Conservation (phyloP, 37 sponge, comb jelly and placozoan species). For the Theonella swinhoei region DNA sequence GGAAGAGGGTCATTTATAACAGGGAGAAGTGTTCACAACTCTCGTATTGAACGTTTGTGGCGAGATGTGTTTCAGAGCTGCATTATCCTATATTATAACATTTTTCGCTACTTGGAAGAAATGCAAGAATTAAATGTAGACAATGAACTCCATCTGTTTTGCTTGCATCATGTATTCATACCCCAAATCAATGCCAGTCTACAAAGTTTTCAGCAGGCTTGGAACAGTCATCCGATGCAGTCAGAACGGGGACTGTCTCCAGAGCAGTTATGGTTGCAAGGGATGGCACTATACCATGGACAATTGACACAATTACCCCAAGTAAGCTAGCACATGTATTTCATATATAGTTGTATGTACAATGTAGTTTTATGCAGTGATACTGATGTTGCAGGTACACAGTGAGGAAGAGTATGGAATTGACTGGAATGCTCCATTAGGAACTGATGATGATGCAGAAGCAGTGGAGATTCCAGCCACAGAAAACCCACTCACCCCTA, state of each 20-base stretch:
- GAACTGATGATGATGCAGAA: conserved; percentile 19
- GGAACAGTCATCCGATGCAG: conserved; percentile 29
- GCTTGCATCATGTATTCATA: no score
- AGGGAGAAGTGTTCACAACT: conserved; percentile 65
- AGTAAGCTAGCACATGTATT: no score
- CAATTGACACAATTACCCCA: no score
- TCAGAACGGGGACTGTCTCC: conserved; percentile 37
- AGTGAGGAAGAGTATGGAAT: conserved; percentile 30
- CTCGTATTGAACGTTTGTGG: no score
- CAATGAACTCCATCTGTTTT: no score
- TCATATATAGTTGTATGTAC: no score
- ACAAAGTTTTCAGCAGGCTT: conserved; percentile 18
- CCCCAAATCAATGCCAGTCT: no score
- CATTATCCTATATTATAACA: conserved; percentile 23
- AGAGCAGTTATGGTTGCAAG: conserved; percentile 44
- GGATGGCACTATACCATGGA: conserved; percentile 18
- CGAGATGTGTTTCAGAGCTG: conserved; percentile 39
- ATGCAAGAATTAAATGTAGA: conserved; percentile 1
- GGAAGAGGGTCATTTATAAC: conserved; percentile 55
- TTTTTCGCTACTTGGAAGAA: conserved; percentile 52
- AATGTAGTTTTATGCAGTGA: neutral
- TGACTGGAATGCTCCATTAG: conserved; percentile 28
- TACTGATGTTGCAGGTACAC: neutral
- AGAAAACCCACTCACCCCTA: no score
- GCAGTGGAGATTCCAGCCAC: no score